Conservation (phyloP, 2,797 vertebrate genomes). For the Limnodromus scolopaceus region DNA sequence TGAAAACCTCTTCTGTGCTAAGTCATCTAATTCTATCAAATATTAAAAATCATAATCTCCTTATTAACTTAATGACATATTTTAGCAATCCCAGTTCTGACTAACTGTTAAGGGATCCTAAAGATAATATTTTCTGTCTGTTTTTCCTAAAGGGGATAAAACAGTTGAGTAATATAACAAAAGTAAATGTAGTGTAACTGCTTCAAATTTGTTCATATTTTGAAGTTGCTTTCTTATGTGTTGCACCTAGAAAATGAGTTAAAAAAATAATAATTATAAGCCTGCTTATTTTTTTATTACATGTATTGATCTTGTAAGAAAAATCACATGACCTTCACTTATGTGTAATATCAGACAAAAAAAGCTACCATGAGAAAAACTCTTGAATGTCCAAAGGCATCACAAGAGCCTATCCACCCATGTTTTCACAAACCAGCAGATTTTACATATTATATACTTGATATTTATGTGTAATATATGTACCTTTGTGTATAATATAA, state of each 20-base stretch:
- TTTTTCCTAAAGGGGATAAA: not conserved
- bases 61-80: not conserved
- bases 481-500: not conserved
- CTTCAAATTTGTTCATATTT: not conserved
- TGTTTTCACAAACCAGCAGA: not conserved
- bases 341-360: not conserved
- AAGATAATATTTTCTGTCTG: not conserved
- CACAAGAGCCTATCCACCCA: rapidly evolving
- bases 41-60: not conserved
- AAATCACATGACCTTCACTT: not conserved
- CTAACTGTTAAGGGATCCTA: not conserved
- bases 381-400: not conserved
- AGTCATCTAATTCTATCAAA: not conserved
- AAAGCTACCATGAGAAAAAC: not conserved
- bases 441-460: not conserved
- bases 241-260: not conserved
- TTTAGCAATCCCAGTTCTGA: not conserved
- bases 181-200: not conserved
- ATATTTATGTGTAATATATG: not conserved
- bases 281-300: rapidly evolving
- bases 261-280: not conserved
- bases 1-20: not conserved
- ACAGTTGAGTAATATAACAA: not conserved
- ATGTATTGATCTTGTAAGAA: not conserved
- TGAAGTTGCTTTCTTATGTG: not conserved